These are phyloP conservation scores for Rhipidura dahli DNA, from an alignment of 2,113 vertebrate genomes.

Conservation along the genomic window DNA sequence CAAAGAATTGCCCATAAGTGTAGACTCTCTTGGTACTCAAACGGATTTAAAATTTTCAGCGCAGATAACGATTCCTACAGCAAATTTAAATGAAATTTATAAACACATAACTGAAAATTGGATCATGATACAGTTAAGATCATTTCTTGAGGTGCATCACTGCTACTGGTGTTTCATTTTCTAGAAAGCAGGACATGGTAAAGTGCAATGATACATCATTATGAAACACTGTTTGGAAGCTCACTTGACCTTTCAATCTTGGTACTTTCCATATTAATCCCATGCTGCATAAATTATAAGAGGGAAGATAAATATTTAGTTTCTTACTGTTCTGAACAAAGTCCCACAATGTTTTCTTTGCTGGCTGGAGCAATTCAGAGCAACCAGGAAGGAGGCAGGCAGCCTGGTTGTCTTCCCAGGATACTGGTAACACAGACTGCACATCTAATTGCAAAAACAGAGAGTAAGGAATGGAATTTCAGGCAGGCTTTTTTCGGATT, in stretches of 20 bases:
- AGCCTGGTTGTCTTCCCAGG: slow-evolving; percentile 30
- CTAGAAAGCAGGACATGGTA: neutral
- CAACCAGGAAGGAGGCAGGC: slow-evolving; percentile 30
- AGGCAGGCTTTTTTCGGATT: neutral
- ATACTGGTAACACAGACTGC: neutral
- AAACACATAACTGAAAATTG: neutral
- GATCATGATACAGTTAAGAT: neutral
- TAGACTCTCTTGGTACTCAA: neutral
- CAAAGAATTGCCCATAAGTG: neutral
- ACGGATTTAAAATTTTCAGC: neutral
- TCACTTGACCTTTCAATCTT: slow-evolving; percentile 50
- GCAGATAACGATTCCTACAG: neutral
- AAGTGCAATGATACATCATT: slow-evolving; percentile 18
- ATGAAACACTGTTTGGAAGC: slow-evolving; percentile 37
- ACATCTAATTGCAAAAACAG: slow-evolving; percentile 32
- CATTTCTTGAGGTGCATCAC: neutral
- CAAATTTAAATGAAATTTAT: neutral
- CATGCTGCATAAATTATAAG: slow-evolving; percentile 48
- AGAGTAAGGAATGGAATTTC: neutral
- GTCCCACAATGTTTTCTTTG: slow-evolving; percentile 42
- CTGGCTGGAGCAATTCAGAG: slow-evolving; percentile 27
- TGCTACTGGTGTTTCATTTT: neutral
- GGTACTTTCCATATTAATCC: slow-evolving; percentile 57
- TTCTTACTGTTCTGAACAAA: slow-evolving; percentile 53
- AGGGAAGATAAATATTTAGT: slow-evolving; percentile 65